Conservation (phyloP, 2,113 vertebrate genomes). For the Spilogale gracilis region DNA sequence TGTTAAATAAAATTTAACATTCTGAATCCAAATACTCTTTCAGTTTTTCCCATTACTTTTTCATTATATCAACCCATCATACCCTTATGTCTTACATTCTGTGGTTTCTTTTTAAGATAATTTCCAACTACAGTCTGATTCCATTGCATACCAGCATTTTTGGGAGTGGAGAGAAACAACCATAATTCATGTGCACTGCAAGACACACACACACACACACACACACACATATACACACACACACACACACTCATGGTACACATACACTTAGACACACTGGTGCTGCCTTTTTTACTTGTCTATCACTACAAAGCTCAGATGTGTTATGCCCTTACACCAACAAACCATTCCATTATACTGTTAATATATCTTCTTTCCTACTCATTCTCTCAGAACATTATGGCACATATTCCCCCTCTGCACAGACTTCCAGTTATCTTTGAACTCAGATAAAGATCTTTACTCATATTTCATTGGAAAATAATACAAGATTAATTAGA, state of each 20-base stretch:
- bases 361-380: background rate
- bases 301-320: background rate
- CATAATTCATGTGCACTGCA: background rate
- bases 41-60: background rate
- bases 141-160: background rate
- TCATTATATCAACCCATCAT: background rate
- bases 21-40: background rate
- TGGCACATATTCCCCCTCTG: background rate
- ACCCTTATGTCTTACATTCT: background rate
- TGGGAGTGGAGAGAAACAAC: background rate
- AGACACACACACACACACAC: background rate
- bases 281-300: background rate
- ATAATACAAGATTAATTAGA: background rate
- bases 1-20: background rate
- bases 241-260: background rate
- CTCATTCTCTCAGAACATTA: background rate
- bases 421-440: background rate
- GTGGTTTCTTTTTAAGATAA: background rate
- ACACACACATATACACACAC: background rate
- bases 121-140: background rate
- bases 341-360: background rate
- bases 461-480: background rate
- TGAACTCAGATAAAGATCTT: background rate
- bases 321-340: background rate
- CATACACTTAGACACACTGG: background rate